Conservation (phyloP, 2,797 vertebrate species). For the Typhlichthys subterraneus region DNA sequence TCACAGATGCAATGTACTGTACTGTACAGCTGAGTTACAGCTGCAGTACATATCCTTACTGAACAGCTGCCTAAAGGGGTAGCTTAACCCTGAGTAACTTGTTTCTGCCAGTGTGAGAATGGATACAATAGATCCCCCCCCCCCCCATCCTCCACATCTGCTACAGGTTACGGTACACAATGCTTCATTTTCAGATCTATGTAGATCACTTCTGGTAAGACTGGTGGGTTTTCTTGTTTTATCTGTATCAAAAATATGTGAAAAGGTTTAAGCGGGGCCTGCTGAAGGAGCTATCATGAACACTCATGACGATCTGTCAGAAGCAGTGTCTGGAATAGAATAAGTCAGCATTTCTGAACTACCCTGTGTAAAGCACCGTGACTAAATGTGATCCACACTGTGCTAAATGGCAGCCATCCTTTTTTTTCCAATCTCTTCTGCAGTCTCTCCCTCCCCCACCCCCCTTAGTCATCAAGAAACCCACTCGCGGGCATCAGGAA, state of each 20-base stretch:
- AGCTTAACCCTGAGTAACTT: not conserved
- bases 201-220: too few species aligned
- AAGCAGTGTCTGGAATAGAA: conserved; percentile 39
- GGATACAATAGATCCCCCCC: too few species aligned
- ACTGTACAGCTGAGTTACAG: conserved; percentile 1
- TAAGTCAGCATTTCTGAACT: conserved; percentile 29
- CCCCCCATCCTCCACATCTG: too few species aligned
- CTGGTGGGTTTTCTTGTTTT: too few species aligned
- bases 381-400: not conserved
- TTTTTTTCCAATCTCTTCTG: not conserved
- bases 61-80: conserved; percentile 6
- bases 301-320: conserved; percentile 1
- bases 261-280: conserved; percentile 2
- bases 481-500: too few species aligned
- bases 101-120: too few species aligned
- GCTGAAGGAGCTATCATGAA: conserved; percentile 12
- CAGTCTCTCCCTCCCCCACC: too few species aligned
- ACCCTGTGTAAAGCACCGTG: conserved; percentile 21
- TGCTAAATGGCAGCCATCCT: not conserved
- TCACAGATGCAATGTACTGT: conserved; percentile 11
- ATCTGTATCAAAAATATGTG: too few species aligned
- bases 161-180: too few species aligned
- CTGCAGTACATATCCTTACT: too few species aligned
- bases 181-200: too few species aligned
- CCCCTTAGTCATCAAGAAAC: too few species aligned